Conservation (phyloP, 2,113 vertebrate genomes). For the Oriolus oriolus region DNA sequence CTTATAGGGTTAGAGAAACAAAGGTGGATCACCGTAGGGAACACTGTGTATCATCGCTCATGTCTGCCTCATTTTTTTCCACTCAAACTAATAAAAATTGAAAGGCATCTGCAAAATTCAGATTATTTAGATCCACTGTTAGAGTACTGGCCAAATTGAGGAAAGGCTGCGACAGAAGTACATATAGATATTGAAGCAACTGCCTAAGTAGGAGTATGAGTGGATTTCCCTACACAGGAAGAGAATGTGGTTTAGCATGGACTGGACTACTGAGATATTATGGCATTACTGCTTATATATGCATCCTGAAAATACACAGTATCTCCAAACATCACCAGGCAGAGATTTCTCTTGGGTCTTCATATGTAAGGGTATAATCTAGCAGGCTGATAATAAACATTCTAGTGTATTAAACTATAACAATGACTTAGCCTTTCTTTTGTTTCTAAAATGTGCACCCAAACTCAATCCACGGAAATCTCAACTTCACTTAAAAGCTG, state of each 20-base stretch:
- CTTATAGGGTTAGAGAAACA: neutral
- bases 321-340: neutral
- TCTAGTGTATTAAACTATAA: neutral
- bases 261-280: neutral
- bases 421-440: neutral
- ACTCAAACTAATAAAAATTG: neutral
- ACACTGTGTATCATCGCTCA: neutral
- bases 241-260: neutral
- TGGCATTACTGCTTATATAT: neutral
- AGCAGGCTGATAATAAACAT: neutral
- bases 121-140: neutral
- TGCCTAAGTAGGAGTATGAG: neutral
- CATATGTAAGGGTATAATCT: neutral
- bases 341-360: neutral
- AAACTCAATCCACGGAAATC: neutral
- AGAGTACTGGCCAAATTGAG: neutral
- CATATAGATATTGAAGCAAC: neutral
- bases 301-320: neutral
- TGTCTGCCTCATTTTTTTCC: neutral
- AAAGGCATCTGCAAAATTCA: neutral
- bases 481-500: neutral
- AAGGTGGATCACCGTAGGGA: neutral
- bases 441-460: neutral
- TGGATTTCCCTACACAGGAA: neutral
- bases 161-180: neutral